Base-by-base conservation (phyloP, 2,888 invertebrate genomes). In the Drosophila paranaensis region DNA sequence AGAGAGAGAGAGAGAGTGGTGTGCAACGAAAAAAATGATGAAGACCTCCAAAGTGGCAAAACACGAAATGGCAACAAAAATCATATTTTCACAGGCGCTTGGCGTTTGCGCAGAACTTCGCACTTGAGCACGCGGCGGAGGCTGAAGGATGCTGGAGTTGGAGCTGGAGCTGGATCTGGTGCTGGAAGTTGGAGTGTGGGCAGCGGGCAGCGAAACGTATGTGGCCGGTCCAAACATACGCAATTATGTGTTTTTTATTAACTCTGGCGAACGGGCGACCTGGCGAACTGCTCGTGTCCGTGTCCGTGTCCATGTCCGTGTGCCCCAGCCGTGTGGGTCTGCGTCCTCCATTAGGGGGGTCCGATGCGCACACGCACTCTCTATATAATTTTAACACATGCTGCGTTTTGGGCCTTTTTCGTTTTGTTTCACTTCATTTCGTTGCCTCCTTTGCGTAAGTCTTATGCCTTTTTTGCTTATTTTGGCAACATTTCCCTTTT, bases 101-200 rank as follows among this genome's bases (percentile, higher is more conserved):
- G 90, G 88, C 89, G 90, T 87, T 90, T 87, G 86, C 89, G 90
- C 86, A 86, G 89, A 90, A 89, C 90, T 87, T 87, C 86, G 89
- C 86, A 87, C 86, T 90, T 86, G 90, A 84, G 77, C 78, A 77
- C 77, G 77, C 61, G 77, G 81, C 71, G 54, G 37, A 46, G 55
- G 25, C 43, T 60, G 55, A 50, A 53, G 68, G 65, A 58, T 60
- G 54, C 14, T 46, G 46, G 25, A 30, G 45, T 9, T 27, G 46
- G 8, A 33, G 42, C 14, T 16, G 43, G 0, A 14, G 45, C 20
- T 37, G 20, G 9, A 6, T 37, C 48, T 30, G 37, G 2, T n/a
- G 37, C 25, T 16, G 25, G 6, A 10, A 10, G 50, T 11, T 79
- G 80, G 65, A 77, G 81, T 80, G 81, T 80, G 77, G 80, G 77